Evolutionary conservation across 2,888 invertebrate species (phyloP).

Genomic region (Aricia artaxerxes): DNA sequence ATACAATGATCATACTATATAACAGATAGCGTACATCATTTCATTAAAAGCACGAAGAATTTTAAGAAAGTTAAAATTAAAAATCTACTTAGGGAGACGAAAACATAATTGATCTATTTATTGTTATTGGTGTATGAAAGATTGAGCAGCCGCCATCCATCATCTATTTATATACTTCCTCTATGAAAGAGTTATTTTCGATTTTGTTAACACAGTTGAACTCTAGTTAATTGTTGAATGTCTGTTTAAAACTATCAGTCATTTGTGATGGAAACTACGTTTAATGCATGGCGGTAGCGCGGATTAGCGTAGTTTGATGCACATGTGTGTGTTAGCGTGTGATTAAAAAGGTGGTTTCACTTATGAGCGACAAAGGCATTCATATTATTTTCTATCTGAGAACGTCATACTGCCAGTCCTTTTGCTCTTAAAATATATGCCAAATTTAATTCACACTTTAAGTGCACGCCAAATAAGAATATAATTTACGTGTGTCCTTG

Average conservation of each 20-base stretch:
- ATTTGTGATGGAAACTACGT: not conserved
- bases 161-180: constrained; percentile 4
- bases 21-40: too few species aligned
- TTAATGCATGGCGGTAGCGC: not conserved
- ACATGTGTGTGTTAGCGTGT: too few species aligned
- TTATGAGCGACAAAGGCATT: too few species aligned
- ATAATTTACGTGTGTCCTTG: not conserved
- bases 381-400: too few species aligned
- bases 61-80: not conserved
- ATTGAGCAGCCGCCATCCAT: not conserved
- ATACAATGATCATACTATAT: too few species aligned
- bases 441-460: not conserved
- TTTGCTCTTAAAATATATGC: too few species aligned
- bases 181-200: constrained; percentile 9
- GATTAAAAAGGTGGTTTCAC: too few species aligned
- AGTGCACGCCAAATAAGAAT: constrained; percentile 24
- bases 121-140: not conserved
- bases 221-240: not conserved
- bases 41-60: too few species aligned
- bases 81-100: not conserved
- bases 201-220: not conserved
- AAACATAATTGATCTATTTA: constrained; percentile 3
- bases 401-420: too few species aligned
- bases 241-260: not conserved
- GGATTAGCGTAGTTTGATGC: too few species aligned